These are phyloP conservation scores for Acutogordius australiensis DNA, from an alignment of 2,888 invertebrate genomes.

Conservation along the genomic window DNA sequence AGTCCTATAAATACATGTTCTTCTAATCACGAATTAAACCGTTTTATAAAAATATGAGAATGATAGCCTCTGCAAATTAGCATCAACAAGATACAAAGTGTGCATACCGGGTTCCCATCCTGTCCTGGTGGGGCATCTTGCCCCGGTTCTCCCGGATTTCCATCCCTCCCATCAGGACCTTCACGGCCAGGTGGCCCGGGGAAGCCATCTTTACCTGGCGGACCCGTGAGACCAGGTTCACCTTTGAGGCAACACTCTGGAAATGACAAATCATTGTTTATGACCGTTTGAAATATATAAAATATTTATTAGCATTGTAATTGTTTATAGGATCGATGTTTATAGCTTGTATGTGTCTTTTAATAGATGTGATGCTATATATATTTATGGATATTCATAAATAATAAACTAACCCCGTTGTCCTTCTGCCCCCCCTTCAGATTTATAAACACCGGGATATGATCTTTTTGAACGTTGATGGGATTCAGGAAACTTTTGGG, in stretches of 20 bases:
- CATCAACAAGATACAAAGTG: too few relatives aligned
- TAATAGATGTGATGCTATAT: too few relatives aligned
- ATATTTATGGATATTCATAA: too few relatives aligned
- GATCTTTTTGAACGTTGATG: background rate
- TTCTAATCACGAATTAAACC: too few relatives aligned
- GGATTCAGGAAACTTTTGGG: background rate
- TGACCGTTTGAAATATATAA: too few relatives aligned
- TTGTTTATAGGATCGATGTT: too few relatives aligned
- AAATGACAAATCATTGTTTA: too few relatives aligned
- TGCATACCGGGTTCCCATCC: background rate
- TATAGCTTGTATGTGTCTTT: too few relatives aligned
- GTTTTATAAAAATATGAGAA: too few relatives aligned
- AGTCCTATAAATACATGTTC: too few relatives aligned
- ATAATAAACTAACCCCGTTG: background rate
- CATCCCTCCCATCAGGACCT: constrained; percentile 12
- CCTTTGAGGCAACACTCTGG: background rate
- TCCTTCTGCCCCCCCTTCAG: background rate
- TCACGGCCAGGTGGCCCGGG: constrained; percentile 14
- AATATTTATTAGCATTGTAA: too few relatives aligned
- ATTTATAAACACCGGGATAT: background rate
- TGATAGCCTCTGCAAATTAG: too few relatives aligned
- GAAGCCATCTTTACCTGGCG: constrained; percentile 8
- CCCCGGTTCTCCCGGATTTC: constrained; percentile 12
- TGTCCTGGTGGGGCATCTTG: constrained; percentile 11
- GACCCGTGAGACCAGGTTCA: background rate